Evolutionary conservation across 2,797 vertebrate genomes (phyloP), one percentile per base, ranked within the genome.

Genomic region (Paguma larvata): DNA sequence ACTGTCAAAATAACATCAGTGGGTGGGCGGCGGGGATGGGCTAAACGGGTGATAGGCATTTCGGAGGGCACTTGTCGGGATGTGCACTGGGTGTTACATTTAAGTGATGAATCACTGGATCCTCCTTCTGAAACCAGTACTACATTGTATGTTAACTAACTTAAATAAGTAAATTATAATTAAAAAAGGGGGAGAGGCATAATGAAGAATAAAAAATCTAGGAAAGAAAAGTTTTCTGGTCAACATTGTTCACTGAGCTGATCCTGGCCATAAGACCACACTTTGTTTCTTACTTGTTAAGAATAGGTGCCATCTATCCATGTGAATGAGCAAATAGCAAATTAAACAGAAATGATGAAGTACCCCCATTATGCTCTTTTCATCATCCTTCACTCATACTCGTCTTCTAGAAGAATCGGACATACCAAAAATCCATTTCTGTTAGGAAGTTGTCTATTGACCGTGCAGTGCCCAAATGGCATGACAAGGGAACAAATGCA

Each of bases 341-440:
- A 75, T 30, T 85, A 72, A 38, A 41, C n/a, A 90, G 83, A 78
- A 67, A 48, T 10, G 12, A 41, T 80, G 21, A 25, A 25, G 41
- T 41, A 32, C 6, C 2, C 32, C n/a, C 53, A 34, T 38, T 75
- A 67, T 19, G 62, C 32, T 25, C 70, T 56, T 77, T 56, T 30
- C 82, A 73, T 34, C 19, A 83, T 32, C 59, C 41, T 79, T 83
- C 56, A 34, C 4, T 65, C 65, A 70, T 38, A 38, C 46, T 32
- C 15, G 15, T 41, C 38, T 94, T 91, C 87, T 88, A 92, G 68
- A 89, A 79, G 16, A 96, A 44, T 19, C 9, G 65, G 41, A 83
- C 63, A 30, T 83, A 68, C 25, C 6, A 48, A 75, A 65, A 73
- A 38, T 16, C 5, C 32, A 77, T 80, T 91, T 85, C 78, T 63